A percentile compares a stretch with the other conserved stretches of the same genome.
phyloP scores from a whole-genome alignment of 1,140 invertebrate species.

The Tetragonula clypearis region DNA sequence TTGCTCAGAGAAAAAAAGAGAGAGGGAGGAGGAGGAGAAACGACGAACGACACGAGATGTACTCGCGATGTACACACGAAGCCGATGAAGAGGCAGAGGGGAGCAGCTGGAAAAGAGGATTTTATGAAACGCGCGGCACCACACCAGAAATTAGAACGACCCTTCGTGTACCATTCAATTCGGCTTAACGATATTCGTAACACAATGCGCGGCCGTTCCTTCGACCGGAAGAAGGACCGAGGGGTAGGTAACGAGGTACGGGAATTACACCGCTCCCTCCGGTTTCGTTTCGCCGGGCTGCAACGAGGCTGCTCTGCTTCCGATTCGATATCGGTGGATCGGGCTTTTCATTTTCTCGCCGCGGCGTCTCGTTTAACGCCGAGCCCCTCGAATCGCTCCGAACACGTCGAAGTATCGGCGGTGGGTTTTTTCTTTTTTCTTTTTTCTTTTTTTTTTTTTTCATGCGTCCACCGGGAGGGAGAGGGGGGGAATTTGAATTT shows the following conservation, averaged over 20 bases:
- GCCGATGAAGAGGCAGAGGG: not conserved
- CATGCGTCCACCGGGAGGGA: no score
- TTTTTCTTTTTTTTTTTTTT: no score
- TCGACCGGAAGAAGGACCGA: conserved; percentile 1
- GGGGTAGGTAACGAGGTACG: not conserved
- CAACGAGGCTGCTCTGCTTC: no score
- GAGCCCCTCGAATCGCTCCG: no score
- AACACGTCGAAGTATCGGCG: no score
- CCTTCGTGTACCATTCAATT: conserved; percentile 13
- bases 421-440: no score
- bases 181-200: conserved; percentile 36
- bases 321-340: not conserved
- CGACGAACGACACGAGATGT: not conserved
- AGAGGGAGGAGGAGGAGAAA: no score
- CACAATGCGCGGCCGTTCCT: conserved; percentile 20
- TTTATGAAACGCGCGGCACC: conserved; percentile 10
- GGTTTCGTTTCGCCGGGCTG: not conserved
- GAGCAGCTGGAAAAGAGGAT: not conserved
- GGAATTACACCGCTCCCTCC: not conserved
- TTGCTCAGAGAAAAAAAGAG: no score
- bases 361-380: not conserved
- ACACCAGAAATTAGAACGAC: conserved; percentile 27
- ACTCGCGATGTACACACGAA: no score
- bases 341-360: not conserved
- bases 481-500: no score